These are phyloP conservation scores for Lathronympha strigana DNA, from an alignment of 2,888 invertebrate species.

Conservation along the genomic window DNA sequence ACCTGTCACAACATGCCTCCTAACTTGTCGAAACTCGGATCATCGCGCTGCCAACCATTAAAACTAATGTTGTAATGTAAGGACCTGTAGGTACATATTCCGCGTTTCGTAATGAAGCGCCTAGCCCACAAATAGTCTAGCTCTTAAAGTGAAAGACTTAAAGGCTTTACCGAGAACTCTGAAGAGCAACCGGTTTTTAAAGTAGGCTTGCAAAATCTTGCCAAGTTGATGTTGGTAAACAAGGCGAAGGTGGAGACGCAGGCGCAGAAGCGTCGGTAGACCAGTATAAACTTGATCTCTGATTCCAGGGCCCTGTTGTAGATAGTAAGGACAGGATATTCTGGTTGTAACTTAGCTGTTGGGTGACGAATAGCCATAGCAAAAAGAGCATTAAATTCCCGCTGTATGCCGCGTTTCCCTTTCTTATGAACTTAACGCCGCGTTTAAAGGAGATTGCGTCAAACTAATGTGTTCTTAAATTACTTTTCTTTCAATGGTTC, in stretches of 20 bases:
- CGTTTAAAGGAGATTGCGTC: constrained; percentile 38
- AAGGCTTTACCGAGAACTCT: constrained; percentile 21
- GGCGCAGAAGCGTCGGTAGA: neutral
- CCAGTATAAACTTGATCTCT: neutral
- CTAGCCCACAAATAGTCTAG: constrained; percentile 9
- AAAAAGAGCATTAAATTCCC: constrained; percentile 38
- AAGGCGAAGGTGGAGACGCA: constrained; percentile 17
- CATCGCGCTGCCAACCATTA: neutral
- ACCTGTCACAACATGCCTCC: constrained; percentile 39
- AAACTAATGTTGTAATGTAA: constrained; percentile 24
- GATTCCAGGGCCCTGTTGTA: neutral
- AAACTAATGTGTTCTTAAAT: constrained; percentile 12
- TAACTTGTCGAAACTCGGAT: constrained; percentile 21
- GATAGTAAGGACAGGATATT: neutral
- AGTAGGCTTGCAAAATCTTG: constrained; percentile 75
- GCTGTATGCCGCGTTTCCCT: constrained; percentile 42
- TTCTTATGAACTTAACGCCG: constrained; percentile 37
- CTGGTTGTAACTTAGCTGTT: neutral
- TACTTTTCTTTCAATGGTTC: constrained; percentile 15
- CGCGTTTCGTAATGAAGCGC: constrained; percentile 25
- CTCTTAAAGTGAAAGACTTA: constrained; percentile 30
- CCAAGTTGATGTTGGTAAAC: constrained; percentile 49
- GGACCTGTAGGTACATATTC: constrained; percentile 15
- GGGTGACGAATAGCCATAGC: neutral
- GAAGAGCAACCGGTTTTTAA: constrained; percentile 71